Evolutionary conservation across 2,888 invertebrate species (phyloP).

Genomic region (Muschampia plurimacula): DNA sequence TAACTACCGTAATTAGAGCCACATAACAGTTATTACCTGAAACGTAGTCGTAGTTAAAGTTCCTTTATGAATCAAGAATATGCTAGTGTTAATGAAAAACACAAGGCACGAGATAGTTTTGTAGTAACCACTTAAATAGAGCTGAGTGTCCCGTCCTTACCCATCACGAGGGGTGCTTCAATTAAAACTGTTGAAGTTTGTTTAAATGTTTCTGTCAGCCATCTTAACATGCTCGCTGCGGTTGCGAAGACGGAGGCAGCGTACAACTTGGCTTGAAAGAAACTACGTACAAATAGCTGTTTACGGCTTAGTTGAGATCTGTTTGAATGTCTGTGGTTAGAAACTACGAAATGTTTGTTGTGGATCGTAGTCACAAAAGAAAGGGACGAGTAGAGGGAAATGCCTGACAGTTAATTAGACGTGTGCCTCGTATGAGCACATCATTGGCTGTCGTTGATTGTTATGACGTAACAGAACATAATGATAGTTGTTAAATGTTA

Average conservation of each 20-base stretch:
- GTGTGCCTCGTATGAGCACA: too few species aligned
- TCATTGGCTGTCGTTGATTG: not conserved
- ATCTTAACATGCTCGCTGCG: conserved; percentile 45
- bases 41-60: conserved; percentile 46
- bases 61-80: conserved; percentile 51
- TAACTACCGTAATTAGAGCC: conserved; percentile 33
- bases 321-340: conserved; percentile 1
- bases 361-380: not conserved
- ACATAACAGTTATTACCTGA: conserved; percentile 36
- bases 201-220: conserved; percentile 77
- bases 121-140: conserved; percentile 53
- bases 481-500: too few species aligned
- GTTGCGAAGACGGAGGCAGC: conserved; percentile 16
- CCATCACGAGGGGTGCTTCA: conserved; percentile 71
- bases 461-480: not conserved
- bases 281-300: conserved; percentile 16
- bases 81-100: conserved; percentile 57
- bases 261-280: conserved; percentile 23
- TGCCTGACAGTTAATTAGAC: not conserved
- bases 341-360: not conserved
- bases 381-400: not conserved
- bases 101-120: conserved; percentile 51
- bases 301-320: conserved; percentile 18
- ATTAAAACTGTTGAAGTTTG: conserved; percentile 80
- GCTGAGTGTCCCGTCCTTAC: conserved; percentile 49